Evolutionary conservation across 2,888 invertebrate genomes (phyloP).

Genomic region (Ceratothoa steindachneri): DNA sequence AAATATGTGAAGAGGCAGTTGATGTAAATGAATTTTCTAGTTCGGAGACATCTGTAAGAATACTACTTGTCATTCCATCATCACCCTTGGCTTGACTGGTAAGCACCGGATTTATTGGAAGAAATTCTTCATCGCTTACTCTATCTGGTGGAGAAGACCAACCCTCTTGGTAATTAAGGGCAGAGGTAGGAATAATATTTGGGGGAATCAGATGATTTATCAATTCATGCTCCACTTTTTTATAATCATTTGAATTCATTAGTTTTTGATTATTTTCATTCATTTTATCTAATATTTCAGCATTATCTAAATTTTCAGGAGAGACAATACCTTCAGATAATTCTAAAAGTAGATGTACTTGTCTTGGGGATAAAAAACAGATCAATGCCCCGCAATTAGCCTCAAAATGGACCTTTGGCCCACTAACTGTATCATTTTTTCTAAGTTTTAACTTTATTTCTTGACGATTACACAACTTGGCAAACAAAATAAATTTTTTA

Average conservation of each 20-base stretch:
- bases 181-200: conserved; percentile 24
- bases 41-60: conserved; percentile 34
- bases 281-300: neutral
- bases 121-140: conserved; percentile 39
- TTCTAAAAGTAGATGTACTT: conserved; percentile 33
- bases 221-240: conserved; percentile 34
- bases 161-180: conserved; percentile 32
- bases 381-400: conserved; percentile 31
- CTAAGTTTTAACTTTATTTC: conserved; percentile 39
- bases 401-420: conserved; percentile 34
- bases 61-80: conserved; percentile 32
- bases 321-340: conserved; percentile 34
- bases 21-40: conserved; percentile 35
- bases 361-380: conserved; percentile 31
- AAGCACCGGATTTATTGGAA: conserved; percentile 28
- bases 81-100: neutral
- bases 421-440: conserved; percentile 30
- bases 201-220: conserved; percentile 23
- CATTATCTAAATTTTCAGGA: conserved; percentile 25
- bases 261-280: conserved; percentile 24
- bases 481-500: conserved; percentile 33
- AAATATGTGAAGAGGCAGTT: conserved; percentile 19
- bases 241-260: conserved; percentile 37
- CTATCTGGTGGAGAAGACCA: conserved; percentile 34
- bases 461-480: conserved; percentile 31